Percentiles rank a stretch among this genome's conserved stretches.
These are phyloP conservation scores for Noctua fimbriata DNA, from an alignment of 2,888 invertebrate genomes.

Conservation along the genomic window DNA sequence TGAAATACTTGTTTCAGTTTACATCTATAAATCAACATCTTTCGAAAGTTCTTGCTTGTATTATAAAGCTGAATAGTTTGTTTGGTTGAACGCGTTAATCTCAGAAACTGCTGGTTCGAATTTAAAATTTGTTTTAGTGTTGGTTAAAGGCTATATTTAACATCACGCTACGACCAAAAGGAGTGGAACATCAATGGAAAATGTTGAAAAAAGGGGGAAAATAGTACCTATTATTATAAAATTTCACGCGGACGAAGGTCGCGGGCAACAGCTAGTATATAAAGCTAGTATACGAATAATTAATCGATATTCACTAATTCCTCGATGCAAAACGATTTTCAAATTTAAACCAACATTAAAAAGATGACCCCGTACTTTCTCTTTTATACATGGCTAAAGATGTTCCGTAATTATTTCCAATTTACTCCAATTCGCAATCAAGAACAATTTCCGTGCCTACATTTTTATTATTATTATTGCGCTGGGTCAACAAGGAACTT, in stretches of 20 bases:
- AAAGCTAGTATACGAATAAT: background rate
- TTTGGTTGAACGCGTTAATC: no score
- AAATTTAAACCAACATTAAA: constrained; percentile 35
- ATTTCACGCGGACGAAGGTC: no score
- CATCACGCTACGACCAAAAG: no score
- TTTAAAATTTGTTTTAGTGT: no score
- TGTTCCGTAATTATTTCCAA: constrained; percentile 49
- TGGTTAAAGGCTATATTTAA: no score
- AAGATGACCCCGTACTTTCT: constrained; percentile 46
- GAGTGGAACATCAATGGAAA: background rate
- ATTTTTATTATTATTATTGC: constrained; percentile 50
- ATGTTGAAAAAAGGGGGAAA: no score
- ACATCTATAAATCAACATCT: background rate
- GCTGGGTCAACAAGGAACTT: constrained; percentile 38
- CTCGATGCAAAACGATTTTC: constrained; percentile 27
- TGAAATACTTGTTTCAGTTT: constrained; percentile 3
- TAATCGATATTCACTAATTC: constrained; percentile 15
- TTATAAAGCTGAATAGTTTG: no score
- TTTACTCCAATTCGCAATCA: constrained; percentile 55
- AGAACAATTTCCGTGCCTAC: constrained; percentile 39
- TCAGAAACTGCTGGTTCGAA: no score
- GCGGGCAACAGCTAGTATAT: background rate
- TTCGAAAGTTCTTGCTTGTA: background rate
- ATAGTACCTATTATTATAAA: no score
- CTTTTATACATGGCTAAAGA: constrained; percentile 41